phyloP scores from a whole-genome alignment of 2,888 invertebrate genomes.

The Drosophila colorata region DNA sequence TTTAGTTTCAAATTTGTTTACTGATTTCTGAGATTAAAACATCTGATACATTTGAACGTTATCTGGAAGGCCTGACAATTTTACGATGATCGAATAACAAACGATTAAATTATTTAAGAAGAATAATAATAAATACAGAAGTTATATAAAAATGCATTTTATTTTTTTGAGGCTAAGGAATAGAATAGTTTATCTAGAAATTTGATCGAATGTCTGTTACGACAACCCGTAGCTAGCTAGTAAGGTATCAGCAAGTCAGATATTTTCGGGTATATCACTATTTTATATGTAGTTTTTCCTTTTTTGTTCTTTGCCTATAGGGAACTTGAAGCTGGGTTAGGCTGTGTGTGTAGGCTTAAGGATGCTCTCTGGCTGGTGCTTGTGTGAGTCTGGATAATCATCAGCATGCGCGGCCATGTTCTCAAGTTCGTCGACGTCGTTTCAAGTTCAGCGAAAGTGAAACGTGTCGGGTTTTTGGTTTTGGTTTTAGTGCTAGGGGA shows the following conservation, averaged over 20 bases:
- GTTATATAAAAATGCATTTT: too few relatives aligned
- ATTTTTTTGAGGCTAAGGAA: too few relatives aligned
- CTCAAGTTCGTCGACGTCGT: constrained; percentile 52
- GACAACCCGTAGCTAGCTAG: too few relatives aligned
- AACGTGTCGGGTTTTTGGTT: constrained; percentile 53
- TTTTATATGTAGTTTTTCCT: background rate
- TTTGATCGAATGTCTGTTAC: too few relatives aligned
- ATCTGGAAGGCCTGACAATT: too few relatives aligned
- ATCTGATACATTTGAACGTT: too few relatives aligned
- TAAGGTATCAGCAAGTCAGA: background rate
- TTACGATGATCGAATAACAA: too few relatives aligned
- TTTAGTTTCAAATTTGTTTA: too few relatives aligned
- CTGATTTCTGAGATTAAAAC: too few relatives aligned
- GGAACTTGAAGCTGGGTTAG: constrained; percentile 1
- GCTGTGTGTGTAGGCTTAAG: constrained; percentile 44
- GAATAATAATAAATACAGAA: too few relatives aligned
- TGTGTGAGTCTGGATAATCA: constrained; percentile 58
- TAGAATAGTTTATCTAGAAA: too few relatives aligned
- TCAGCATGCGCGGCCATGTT: constrained; percentile 77
- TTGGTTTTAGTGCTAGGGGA: constrained; percentile 20
- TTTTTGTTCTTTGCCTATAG: background rate
- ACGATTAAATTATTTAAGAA: too few relatives aligned
- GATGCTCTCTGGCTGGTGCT: constrained; percentile 26
- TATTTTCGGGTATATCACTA: background rate
- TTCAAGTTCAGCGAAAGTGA: constrained; percentile 73